A percentile compares a stretch with the other conserved stretches of the same genome.
Evolutionary conservation across 2,113 vertebrate species (phyloP).

Genomic region (Rhizomys pruinosus): DNA sequence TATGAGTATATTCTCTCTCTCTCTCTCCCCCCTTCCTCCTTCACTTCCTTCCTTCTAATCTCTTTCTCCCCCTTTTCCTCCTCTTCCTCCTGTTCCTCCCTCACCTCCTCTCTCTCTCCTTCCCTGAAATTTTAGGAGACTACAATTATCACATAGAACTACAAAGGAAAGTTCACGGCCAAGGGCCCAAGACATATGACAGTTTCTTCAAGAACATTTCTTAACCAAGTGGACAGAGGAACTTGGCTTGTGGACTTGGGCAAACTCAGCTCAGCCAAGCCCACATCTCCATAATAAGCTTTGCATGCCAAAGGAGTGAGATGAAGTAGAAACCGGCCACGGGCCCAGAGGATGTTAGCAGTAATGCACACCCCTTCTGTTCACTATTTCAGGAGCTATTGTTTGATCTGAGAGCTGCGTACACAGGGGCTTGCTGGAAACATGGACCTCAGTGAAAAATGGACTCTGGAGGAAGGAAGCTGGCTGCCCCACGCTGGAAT

Average conservation of each 20-base stretch:
- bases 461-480: conserved; percentile 87
- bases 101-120: background rate
- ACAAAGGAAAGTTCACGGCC: background rate
- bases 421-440: conserved; percentile 33
- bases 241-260: background rate
- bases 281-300: background rate
- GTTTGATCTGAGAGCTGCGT: conserved; percentile 7
- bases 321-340: background rate
- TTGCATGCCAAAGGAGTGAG: background rate
- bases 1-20: too few relatives aligned
- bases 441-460: conserved; percentile 87
- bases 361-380: background rate
- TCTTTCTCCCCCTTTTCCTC: background rate
- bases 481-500: conserved; percentile 86
- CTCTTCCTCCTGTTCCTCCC: background rate
- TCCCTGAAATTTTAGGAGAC: background rate
- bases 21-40: background rate
- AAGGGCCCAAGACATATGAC: background rate
- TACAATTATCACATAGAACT: background rate
- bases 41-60: background rate
- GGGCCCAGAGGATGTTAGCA: background rate
- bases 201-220: background rate
- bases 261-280: background rate
- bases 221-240: background rate
- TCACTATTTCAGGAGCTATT: conserved; percentile 48